Percentiles rank a stretch among this genome's conserved stretches.
These are phyloP conservation scores for Rhopilema esculentum DNA, from an alignment of 30 jellyfish, hydroid and myxozoan genomes.

Conservation along the genomic window DNA sequence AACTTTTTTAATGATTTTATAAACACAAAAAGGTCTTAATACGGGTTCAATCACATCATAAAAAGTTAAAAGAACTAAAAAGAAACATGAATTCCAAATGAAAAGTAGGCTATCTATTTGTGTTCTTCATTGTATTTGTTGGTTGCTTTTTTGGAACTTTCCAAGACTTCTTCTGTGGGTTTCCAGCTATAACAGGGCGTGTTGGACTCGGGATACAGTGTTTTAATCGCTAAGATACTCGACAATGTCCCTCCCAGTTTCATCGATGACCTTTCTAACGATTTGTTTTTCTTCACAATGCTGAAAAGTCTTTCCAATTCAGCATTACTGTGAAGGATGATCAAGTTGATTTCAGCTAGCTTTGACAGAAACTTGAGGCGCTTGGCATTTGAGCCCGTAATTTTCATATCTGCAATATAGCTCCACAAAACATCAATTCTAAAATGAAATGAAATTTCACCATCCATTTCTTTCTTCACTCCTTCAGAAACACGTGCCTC, in stretches of 20 bases:
- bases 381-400: slow-evolving; percentile 45
- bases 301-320: slow-evolving; percentile 37
- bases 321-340: slow-evolving; percentile 68
- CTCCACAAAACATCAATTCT: no score
- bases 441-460: slow-evolving; percentile 26
- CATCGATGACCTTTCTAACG: slow-evolving; percentile 9
- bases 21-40: no score
- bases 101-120: no score
- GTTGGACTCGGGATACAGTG: slow-evolving; percentile 26
- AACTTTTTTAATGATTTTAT: no score
- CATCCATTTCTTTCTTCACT: slow-evolving; percentile 22
- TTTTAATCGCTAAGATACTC: slow-evolving; percentile 41
- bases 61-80: no score
- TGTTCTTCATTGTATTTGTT: not conserved
- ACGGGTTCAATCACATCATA: no score
- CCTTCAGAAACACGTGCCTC: slow-evolving; percentile 59
- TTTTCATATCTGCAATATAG: not conserved
- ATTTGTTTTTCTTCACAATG: slow-evolving; percentile 20
- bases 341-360: slow-evolving; percentile 48
- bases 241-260: slow-evolving; percentile 56
- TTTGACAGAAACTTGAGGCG: no score
- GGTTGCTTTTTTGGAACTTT: slow-evolving; percentile 49
- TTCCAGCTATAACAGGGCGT: slow-evolving; percentile 34
- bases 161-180: slow-evolving; percentile 15
- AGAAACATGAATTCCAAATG: no score